phyloP scores from a whole-genome alignment of 2,113 vertebrate species.

The Nettapus auritus region DNA sequence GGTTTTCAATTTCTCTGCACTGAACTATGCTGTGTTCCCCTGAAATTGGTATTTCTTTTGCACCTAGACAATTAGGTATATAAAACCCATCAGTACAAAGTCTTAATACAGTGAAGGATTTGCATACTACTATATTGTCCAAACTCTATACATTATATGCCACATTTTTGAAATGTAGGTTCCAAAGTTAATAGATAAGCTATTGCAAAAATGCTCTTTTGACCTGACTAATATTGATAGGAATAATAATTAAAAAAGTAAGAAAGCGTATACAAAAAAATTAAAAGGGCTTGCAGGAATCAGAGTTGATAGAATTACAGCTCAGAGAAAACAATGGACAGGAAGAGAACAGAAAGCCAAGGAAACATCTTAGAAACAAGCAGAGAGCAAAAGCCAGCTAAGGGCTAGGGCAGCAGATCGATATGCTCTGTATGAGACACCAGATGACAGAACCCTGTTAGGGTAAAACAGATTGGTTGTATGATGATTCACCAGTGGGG shows the following conservation, averaged over 20 bases:
- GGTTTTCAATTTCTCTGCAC: neutral
- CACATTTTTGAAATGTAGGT: neutral
- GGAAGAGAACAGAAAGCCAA: neutral
- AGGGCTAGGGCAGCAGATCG: neutral
- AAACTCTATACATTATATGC: fast-evolving
- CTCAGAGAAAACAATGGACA: neutral
- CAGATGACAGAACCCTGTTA: neutral
- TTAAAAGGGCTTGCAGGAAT: neutral
- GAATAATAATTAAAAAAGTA: neutral
- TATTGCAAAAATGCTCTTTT: neutral
- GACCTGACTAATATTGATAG: neutral
- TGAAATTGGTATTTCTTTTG: neutral
- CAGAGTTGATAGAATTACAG: neutral
- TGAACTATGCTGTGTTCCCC: neutral
- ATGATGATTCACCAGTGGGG: neutral
- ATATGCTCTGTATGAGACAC: neutral
- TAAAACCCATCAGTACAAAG: neutral
- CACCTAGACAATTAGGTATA: neutral
- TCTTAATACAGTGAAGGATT: neutral
- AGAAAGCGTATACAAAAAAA: neutral
- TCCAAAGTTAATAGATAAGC: neutral
- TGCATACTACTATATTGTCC: neutral
- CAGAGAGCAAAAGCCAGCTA: neutral
- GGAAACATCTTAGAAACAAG: neutral
- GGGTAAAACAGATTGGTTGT: neutral